Base-by-base conservation (phyloP, 30 jellyfish, hydroid and myxozoan species). In the Clytia hemisphaerica region DNA sequence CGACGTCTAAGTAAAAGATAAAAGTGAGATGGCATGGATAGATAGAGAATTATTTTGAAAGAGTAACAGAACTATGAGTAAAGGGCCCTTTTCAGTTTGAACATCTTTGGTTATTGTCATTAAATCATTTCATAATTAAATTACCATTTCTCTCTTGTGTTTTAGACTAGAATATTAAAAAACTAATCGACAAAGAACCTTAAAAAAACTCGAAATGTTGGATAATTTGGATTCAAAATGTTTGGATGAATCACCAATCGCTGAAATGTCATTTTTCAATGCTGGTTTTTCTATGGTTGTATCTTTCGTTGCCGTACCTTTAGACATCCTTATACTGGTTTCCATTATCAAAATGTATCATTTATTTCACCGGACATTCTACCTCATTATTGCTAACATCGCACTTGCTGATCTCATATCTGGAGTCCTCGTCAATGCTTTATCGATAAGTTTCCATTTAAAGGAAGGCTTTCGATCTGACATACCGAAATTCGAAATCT, bases 311-410 rank as follows among this genome's bases (percentile, higher is more conserved):
- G 30, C 70, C 36, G 32, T 57, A 6, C 70, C 70, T n/a, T 22
- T 57, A 37, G 30, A 57, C 16, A n/a, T 37, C 7, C 25, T 21
- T 22, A 31, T 57, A 6, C 16, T 57, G 44, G 6, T 57, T 21
- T 37, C 38, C 16, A 57, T 57, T 16, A n/a, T 57, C 12, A 57
- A 57, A 21, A 21, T 22, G 19, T 45, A 44, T 10, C 70, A 57
- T 57, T 21, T 57, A n/a, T 31, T 57, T 9, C 70, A 57, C 16
- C 72, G 79, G 30, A 67, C 33, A 21, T 67, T 67, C 45, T 67
- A 67, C 77, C 31, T 67, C 75, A 37, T 67, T n/a, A 67, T 67
- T 38, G 61, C 61, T 5, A 67, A 67, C 25, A 26, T 67, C 22
- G 61, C 35, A 5, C n/a, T 44, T 14, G 25, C 71, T 22, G 79